These are phyloP conservation scores for Cephus runcator DNA, from an alignment of 2,888 invertebrate species.

Conservation along the genomic window DNA sequence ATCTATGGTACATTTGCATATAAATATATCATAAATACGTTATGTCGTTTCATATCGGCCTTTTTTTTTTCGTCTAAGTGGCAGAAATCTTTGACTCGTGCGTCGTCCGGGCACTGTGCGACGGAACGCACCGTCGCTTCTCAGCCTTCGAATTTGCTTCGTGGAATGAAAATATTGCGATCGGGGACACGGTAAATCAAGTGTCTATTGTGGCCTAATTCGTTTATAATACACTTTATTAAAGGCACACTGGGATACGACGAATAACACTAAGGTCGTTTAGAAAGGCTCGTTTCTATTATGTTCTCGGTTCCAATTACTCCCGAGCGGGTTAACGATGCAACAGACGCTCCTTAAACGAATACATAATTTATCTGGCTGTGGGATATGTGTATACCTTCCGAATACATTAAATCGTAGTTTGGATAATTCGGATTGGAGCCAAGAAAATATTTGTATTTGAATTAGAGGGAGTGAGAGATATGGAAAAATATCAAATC, in stretches of 20 bases:
- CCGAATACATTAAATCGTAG: neutral
- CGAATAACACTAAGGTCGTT: neutral
- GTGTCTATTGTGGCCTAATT: neutral
- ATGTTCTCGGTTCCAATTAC: neutral
- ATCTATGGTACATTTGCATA: neutral
- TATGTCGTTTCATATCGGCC: neutral
- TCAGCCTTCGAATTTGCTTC: neutral
- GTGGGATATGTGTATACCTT: neutral
- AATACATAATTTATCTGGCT: slow-evolving; percentile 1
- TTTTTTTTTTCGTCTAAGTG: neutral
- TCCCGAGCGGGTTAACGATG: neutral
- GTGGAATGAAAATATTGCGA: neutral
- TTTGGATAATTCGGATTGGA: neutral
- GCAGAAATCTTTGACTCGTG: neutral
- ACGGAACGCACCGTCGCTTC: neutral
- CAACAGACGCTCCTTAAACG: neutral
- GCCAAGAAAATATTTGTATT: neutral
- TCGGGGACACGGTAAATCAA: neutral
- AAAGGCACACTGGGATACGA: neutral
- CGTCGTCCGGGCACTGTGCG: neutral
- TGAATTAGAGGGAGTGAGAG: neutral
- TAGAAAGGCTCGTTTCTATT: slow-evolving; percentile 4
- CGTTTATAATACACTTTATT: neutral
- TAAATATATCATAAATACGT: neutral
- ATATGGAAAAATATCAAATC: too few relatives aligned